Evolutionary conservation across 2,888 invertebrate species (phyloP).

Genomic region (Rhimphoctona megacephalus): DNA sequence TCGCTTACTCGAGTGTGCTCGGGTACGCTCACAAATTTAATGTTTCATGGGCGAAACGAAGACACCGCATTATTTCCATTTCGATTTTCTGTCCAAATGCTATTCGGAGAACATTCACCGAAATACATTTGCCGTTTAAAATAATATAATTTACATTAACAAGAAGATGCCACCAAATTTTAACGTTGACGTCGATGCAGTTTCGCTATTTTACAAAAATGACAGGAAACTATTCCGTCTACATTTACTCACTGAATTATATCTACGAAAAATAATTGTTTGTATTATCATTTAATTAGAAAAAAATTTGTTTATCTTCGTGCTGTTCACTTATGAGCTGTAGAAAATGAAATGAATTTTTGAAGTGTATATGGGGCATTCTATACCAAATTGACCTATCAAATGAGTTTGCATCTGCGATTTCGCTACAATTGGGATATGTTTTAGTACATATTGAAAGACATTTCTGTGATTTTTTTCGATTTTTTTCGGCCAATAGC

Average conservation of each 20-base stretch:
- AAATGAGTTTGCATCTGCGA: too few relatives aligned
- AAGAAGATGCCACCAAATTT: background rate
- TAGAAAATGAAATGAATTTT: background rate
- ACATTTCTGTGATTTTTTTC: too few relatives aligned
- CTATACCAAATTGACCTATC: too few relatives aligned
- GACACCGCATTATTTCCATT: background rate
- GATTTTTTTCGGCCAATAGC: too few relatives aligned
- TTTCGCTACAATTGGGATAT: too few relatives aligned
- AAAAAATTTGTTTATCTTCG: background rate
- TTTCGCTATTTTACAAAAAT: background rate
- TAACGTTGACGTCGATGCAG: background rate
- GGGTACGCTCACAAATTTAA: background rate
- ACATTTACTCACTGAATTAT: background rate
- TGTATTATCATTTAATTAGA: background rate
- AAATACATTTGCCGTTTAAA: background rate
- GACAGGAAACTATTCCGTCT: background rate
- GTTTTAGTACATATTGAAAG: too few relatives aligned
- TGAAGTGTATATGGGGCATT: too few relatives aligned
- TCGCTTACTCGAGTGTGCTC: conserved; percentile 18
- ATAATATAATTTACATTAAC: background rate
- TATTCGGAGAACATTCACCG: background rate
- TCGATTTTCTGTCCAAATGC: background rate
- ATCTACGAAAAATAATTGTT: background rate
- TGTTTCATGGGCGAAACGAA: conserved; percentile 6
- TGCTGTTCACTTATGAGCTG: background rate